Base-by-base conservation (phyloP, 2,113 vertebrate genomes). In the Micronisus gabar region DNA sequence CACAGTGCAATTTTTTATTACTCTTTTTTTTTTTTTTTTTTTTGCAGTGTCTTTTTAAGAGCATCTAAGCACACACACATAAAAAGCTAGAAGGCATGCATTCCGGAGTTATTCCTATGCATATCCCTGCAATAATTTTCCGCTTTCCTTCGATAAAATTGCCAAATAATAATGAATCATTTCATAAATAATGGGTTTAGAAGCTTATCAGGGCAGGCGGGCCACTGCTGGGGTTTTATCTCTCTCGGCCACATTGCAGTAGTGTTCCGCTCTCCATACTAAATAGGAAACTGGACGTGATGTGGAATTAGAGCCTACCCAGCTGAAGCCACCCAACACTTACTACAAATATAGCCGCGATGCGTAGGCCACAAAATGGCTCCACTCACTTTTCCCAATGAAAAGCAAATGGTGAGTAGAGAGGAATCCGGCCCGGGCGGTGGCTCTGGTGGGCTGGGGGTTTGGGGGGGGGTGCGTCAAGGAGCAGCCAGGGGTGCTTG, bases 141-240 rank as follows among this genome's bases (percentile, higher is more conserved):
- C 98, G 98, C 98, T 98, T 98, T 98, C 98, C 98, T 98, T 98
- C 98, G 98, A 99, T 98, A 98, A 98, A 98, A 99, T 98, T 98
- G 98, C 98, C 98, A 98, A 99, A 99, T 99, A 99, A 99, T 99
- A 99, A 99, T 99, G 99, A 99, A 99, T 99, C 98, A 99, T 99
- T 99, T 99, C 98, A 99, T 99, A 99, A 99, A 98, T 99, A 99
- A 99, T 99, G 98, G 98, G 98, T 98, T 99, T 99, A 98, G 98
- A 97, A 96, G 98, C 99, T 99, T 99, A 99, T 99, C 99, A 98
- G 98, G 98, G 98, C 98, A 98, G 98, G 98, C 98, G 98, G 99
- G 98, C 98, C 98, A 98, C 97, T 98, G 98, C 98, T 97, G 98
- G 95, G 97, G 97, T 97, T 98, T 99, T 99, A 99, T 99, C 99